These are phyloP conservation scores for Spodoptera exigua DNA, from an alignment of 2,888 invertebrate genomes.

Conservation along the genomic window DNA sequence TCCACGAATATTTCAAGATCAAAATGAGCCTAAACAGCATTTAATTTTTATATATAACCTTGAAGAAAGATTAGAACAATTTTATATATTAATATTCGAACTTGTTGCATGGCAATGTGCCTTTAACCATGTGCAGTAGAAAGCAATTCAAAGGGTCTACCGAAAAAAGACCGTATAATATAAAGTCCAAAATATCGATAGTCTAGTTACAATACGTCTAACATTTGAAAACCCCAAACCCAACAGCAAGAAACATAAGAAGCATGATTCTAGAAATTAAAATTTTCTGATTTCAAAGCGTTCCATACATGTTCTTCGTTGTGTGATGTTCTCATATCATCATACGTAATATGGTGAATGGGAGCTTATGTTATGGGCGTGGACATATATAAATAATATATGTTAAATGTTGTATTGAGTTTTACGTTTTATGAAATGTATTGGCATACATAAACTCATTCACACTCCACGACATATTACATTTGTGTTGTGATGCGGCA, in stretches of 20 bases:
- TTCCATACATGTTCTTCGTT: conserved; percentile 57
- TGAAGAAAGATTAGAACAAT: too few relatives aligned
- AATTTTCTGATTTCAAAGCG: conserved; percentile 23
- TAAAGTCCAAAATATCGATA: too few relatives aligned
- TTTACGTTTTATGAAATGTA: conserved; percentile 68
- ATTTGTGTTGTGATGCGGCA: conserved; percentile 29
- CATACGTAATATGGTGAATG: conserved; percentile 73
- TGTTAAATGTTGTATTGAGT: conserved; percentile 62
- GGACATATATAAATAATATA: conserved; percentile 50
- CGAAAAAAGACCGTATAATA: too few relatives aligned
- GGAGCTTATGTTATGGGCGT: conserved; percentile 69
- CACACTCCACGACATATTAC: conserved; percentile 51
- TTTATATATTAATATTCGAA: too few relatives aligned
- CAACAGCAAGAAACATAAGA: conserved; percentile 26
- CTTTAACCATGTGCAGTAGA: too few relatives aligned
- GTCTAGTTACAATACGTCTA: background rate
- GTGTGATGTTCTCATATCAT: conserved; percentile 71
- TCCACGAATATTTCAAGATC: too few relatives aligned
- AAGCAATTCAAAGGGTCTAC: too few relatives aligned
- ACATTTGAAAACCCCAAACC: background rate
- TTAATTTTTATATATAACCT: too few relatives aligned
- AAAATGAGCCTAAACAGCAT: too few relatives aligned
- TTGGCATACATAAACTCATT: conserved; percentile 70
- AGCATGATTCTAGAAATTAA: conserved; percentile 41
- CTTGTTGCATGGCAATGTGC: too few relatives aligned